These are phyloP conservation scores for Eristalis tenax DNA, from an alignment of 2,888 invertebrate genomes.

Conservation along the genomic window DNA sequence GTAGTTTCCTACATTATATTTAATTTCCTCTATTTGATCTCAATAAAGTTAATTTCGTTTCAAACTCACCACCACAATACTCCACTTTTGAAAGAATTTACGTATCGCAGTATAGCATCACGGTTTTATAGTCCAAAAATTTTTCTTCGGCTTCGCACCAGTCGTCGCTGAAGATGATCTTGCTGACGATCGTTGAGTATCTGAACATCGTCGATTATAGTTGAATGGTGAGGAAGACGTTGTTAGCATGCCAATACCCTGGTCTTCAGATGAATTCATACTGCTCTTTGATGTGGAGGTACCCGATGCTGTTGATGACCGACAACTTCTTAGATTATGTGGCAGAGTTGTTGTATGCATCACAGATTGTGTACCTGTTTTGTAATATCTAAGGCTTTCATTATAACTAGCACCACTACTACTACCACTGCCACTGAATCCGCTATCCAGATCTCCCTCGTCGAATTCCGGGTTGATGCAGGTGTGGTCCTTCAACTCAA, in stretches of 20 bases:
- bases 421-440: slow-evolving; percentile 86
- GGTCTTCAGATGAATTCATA: slow-evolving; percentile 80
- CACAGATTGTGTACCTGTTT: slow-evolving; percentile 77
- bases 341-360: slow-evolving; percentile 77
- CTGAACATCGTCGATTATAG: slow-evolving; percentile 78
- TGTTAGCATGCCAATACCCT: slow-evolving; percentile 78
- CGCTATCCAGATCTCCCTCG: slow-evolving; percentile 88
- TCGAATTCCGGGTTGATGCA: slow-evolving; percentile 81
- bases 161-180: slow-evolving; percentile 76
- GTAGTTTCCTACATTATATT: not conserved
- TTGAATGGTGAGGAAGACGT: slow-evolving; percentile 77
- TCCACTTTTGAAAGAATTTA: slow-evolving; percentile 79
- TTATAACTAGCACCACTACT: slow-evolving; percentile 92
- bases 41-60: not conserved
- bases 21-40: not conserved
- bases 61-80: slow-evolving; percentile 80
- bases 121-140: slow-evolving; percentile 81
- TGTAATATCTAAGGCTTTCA: slow-evolving; percentile 85
- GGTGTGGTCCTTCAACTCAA: slow-evolving; percentile 81
- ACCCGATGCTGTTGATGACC: slow-evolving; percentile 80
- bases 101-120: slow-evolving; percentile 80
- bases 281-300: slow-evolving; percentile 81
- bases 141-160: slow-evolving; percentile 81
- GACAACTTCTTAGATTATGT: slow-evolving; percentile 80
- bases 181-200: slow-evolving; percentile 78